Conservation (phyloP, 2,113 vertebrate genomes). For the Lucifuga dentata region DNA sequence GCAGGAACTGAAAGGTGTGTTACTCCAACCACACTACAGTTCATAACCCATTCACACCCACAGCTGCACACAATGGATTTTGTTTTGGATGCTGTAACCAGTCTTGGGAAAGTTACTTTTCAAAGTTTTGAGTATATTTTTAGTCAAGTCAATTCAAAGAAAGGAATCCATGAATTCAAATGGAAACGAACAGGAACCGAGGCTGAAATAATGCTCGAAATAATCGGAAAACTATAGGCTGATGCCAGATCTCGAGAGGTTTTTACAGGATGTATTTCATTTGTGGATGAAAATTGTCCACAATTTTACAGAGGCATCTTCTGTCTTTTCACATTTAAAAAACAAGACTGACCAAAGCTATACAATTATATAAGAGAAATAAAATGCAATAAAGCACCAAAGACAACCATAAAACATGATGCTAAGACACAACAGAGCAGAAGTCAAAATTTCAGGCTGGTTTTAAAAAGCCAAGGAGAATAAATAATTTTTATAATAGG, state of each 20-base stretch:
- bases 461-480: too few species aligned
- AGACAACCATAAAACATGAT: too few species aligned
- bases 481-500: too few species aligned
- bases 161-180: conserved; percentile 97
- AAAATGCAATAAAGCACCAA: too few species aligned
- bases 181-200: conserved; percentile 88
- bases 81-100: background rate
- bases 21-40: background rate
- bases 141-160: too few species aligned
- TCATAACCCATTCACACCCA: background rate
- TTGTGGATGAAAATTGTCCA: too few species aligned
- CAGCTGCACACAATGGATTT: background rate
- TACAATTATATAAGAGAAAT: too few species aligned
- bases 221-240: conserved; percentile 68
- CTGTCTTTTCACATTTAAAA: too few species aligned
- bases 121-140: background rate
- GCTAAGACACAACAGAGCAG: too few species aligned
- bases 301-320: too few species aligned
- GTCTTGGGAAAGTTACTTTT: conserved; percentile 2
- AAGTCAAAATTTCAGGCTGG: too few species aligned
- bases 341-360: too few species aligned
- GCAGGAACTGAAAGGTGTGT: conserved; percentile 17
- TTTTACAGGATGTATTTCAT: conserved; percentile 74
- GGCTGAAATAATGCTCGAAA: conserved; percentile 80
- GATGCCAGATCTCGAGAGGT: conserved; percentile 64